Evolutionary conservation across 2,797 vertebrate species (phyloP).

Genomic region (Lagodon rhomboides): DNA sequence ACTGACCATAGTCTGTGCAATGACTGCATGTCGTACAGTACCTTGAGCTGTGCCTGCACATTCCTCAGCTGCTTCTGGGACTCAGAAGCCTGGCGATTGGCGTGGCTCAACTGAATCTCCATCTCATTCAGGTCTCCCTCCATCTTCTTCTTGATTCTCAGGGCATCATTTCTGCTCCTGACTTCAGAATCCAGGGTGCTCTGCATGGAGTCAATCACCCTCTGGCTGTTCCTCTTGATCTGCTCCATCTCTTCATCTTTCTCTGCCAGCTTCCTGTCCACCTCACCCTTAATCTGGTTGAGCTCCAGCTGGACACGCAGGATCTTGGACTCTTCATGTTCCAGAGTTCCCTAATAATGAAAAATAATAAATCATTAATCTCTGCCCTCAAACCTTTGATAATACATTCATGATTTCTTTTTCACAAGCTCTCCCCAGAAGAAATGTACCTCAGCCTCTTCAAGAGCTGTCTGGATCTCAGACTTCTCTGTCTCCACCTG

Average conservation of each 20-base stretch:
- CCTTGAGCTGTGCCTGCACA: slow-evolving; percentile 90
- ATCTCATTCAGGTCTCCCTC: slow-evolving; percentile 91
- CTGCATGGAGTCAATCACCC: slow-evolving; percentile 88
- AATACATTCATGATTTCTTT: background rate
- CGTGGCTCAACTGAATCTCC: slow-evolving; percentile 92
- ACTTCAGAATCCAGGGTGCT: slow-evolving; percentile 89
- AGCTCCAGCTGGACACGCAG: slow-evolving; percentile 90
- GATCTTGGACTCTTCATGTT: slow-evolving; percentile 92
- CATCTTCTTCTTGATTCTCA: slow-evolving; percentile 94
- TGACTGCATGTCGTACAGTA: slow-evolving; percentile 54
- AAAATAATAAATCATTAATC: background rate
- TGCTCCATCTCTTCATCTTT: slow-evolving; percentile 94
- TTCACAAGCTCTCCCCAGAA: background rate
- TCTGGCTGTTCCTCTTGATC: slow-evolving; percentile 91
- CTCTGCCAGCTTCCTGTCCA: slow-evolving; percentile 90
- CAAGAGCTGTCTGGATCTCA: slow-evolving; percentile 89
- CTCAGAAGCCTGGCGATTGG: slow-evolving; percentile 89
- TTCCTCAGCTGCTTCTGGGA: slow-evolving; percentile 91
- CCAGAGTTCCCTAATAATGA: slow-evolving; percentile 86
- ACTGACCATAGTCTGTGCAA: background rate
- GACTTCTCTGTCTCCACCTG: slow-evolving; percentile 89
- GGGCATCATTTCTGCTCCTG: slow-evolving; percentile 91
- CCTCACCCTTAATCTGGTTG: slow-evolving; percentile 90
- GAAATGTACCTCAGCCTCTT: slow-evolving; percentile 88
- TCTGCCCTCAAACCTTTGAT: background rate